phyloP scores from a whole-genome alignment of 2,888 invertebrate genomes.

The Rhaphigaster nebulosa region DNA sequence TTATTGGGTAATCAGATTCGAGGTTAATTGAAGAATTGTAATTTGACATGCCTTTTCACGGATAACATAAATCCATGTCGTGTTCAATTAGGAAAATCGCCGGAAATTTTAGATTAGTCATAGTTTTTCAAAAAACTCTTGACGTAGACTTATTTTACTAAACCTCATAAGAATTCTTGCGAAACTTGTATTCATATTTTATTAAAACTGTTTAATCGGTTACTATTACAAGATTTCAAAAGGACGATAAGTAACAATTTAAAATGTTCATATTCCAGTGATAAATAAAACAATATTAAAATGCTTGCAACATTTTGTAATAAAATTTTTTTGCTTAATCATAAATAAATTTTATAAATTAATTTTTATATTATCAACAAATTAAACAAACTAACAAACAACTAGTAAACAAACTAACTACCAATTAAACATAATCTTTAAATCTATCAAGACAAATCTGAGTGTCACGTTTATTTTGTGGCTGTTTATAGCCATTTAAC shows the following conservation, averaged over 20 bases:
- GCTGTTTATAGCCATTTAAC: no score
- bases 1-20: constrained; percentile 28
- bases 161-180: not conserved
- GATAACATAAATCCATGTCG: constrained; percentile 29
- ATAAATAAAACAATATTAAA: no score
- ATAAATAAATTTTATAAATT: no score
- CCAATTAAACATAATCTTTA: no score
- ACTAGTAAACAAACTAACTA: no score
- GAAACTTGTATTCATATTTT: not conserved
- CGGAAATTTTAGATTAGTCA: constrained; percentile 9
- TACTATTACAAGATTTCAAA: not conserved
- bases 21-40: constrained; percentile 36
- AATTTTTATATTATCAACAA: no score
- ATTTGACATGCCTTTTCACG: constrained; percentile 35
- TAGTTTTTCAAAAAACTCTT: not conserved
- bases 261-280: no score
- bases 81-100: not conserved
- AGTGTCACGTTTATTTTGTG: no score
- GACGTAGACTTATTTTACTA: not conserved
- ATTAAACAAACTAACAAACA: no score
- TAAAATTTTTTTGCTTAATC: no score
- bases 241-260: not conserved
- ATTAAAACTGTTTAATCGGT: not conserved
- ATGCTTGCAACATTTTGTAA: no score
- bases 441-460: no score